Percentiles rank a stretch among this genome's conserved stretches.
phyloP scores from a whole-genome alignment of 37 sponge, comb jelly and placozoan genomes.

The Lycopodina hypogea region DNA sequence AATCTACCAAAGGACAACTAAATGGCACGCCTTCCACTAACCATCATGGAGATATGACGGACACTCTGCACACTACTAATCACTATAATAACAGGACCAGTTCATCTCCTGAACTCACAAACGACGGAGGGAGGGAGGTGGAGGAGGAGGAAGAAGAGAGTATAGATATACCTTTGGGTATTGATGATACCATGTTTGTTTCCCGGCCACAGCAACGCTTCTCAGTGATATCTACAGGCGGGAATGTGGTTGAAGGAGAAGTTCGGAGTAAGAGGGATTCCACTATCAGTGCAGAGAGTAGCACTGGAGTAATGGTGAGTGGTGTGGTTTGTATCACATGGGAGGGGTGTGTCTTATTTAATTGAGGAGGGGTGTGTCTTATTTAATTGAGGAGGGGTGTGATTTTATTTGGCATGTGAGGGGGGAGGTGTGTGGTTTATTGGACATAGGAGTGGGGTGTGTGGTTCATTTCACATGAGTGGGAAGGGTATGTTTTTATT shows the following conservation, averaged over 20 bases:
- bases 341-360: too few species aligned
- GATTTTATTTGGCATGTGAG: too few species aligned
- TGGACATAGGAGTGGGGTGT: too few species aligned
- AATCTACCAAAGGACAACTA: not conserved
- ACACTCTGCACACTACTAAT: not conserved
- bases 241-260: not conserved
- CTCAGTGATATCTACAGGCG: not conserved
- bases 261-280: not conserved
- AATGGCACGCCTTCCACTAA: not conserved
- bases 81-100: not conserved
- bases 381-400: too few species aligned
- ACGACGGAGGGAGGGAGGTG: not conserved
- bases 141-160: constrained; percentile 6
- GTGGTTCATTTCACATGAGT: too few species aligned
- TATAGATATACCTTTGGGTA: not conserved
- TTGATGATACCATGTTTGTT: constrained; percentile 8
- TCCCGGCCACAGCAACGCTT: not conserved
- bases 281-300: not conserved
- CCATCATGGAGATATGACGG: not conserved
- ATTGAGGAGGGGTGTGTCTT: too few species aligned
- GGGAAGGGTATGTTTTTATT: too few species aligned
- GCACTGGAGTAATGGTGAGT: not conserved
- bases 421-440: too few species aligned
- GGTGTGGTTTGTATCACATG: too few species aligned
- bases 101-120: not conserved